A percentile compares a stretch with the other conserved stretches of the same genome.
Conservation (phyloP, 2,888 invertebrate genomes). For the Liposcelis brunnea region DNA sequence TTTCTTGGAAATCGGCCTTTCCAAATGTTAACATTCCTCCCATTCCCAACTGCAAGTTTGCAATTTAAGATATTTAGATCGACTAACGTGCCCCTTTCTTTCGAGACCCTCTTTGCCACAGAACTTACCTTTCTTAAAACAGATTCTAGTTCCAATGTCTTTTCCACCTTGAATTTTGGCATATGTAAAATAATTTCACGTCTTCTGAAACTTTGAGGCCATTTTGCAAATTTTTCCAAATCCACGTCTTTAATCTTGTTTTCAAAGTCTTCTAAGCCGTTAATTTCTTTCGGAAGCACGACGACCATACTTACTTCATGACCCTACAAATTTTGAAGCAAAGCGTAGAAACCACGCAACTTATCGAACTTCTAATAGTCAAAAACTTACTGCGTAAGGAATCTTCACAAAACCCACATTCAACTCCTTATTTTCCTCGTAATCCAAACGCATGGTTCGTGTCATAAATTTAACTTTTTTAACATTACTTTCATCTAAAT, state of each 20-base stretch:
- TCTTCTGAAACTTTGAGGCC: conserved; percentile 25
- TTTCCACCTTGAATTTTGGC: conserved; percentile 69
- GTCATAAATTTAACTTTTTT: conserved; percentile 60
- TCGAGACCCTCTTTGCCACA: too few species aligned
- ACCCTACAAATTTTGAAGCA: conserved; percentile 30
- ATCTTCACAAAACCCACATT: conserved; percentile 49
- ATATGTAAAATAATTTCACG: conserved; percentile 47
- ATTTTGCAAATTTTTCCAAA: conserved; percentile 29
- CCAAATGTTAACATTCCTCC: conserved; percentile 37
- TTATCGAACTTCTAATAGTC: too few species aligned
- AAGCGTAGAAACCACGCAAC: too few species aligned
- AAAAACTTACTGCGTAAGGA: conserved; percentile 39
- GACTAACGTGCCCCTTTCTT: too few species aligned
- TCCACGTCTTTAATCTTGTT: conserved; percentile 37
- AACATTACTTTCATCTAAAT: conserved; percentile 35
- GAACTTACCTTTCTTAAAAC: conserved; percentile 42
- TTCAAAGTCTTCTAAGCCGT: conserved; percentile 45
- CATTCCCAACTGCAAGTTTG: conserved; percentile 51
- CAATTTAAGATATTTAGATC: too few species aligned
- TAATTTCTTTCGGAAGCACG: conserved; percentile 48
- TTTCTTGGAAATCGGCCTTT: conserved; percentile 44
- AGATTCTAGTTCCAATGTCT: conserved; percentile 42
- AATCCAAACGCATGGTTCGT: conserved; percentile 32
- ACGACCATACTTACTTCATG: conserved; percentile 55
- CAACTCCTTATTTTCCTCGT: conserved; percentile 30